These are phyloP conservation scores for Petroica traversi DNA, from an alignment of 2,113 vertebrate genomes.

Conservation along the genomic window DNA sequence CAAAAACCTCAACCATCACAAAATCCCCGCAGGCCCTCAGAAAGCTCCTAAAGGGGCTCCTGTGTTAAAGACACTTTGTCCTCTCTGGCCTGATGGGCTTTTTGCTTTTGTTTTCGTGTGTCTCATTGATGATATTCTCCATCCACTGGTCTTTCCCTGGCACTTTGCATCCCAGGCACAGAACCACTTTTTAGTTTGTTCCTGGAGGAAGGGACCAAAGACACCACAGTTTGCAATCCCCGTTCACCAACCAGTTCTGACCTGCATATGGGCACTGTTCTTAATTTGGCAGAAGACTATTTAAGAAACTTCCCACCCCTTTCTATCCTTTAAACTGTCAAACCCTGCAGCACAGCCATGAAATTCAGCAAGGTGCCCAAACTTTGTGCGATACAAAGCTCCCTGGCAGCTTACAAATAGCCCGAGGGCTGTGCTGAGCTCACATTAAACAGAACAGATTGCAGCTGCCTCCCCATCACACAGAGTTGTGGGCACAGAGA, in stretches of 20 bases:
- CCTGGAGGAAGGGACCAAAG: not conserved
- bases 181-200: not conserved
- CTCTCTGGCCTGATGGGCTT: not conserved
- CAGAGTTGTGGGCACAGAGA: not conserved
- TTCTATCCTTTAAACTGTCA: slow-evolving; percentile 17
- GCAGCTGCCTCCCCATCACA: slow-evolving; percentile 44
- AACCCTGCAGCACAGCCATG: not conserved
- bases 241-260: not conserved
- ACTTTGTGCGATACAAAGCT: slow-evolving; percentile 25
- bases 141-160: not conserved
- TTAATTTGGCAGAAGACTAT: not conserved
- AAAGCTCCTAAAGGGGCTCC: slow-evolving; percentile 19
- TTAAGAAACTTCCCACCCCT: slow-evolving; percentile 5
- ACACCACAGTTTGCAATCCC: not conserved
- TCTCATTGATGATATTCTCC: not conserved
- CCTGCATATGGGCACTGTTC: not conserved
- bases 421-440: slow-evolving; percentile 48
- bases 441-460: slow-evolving; percentile 48
- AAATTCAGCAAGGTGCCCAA: slow-evolving; percentile 43
- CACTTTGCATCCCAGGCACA: not conserved
- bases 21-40: not conserved
- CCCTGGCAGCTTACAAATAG: slow-evolving; percentile 56
- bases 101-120: not conserved
- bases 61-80: not conserved
- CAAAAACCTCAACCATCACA: not conserved